Evolutionary conservation across 2,797 vertebrate genomes (phyloP), one percentile per base, ranked within the genome.

Genomic region (Melopsittacus undulatus): DNA sequence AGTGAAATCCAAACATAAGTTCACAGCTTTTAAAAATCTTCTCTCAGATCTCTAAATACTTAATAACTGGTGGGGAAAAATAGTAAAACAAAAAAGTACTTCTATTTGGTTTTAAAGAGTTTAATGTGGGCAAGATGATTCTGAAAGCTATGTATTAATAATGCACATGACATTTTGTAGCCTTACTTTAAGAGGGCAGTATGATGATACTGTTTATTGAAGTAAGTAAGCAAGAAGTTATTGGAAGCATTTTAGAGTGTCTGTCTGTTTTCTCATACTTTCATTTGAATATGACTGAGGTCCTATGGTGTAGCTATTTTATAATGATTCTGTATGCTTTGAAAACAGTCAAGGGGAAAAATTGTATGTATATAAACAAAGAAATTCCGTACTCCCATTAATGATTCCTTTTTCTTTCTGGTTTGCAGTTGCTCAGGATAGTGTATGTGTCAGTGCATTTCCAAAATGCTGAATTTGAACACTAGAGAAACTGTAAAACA

Each of bases 401-500:
- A 36, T 36, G 24, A 61, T 79, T 56, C 45, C 57, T 43, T 84
- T 73, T 83, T 76, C 34, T 22, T 59, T 84, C 8, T 1, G 51
- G n/a, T 82, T 75, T 79, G 36, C 7, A 34, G 7, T 82, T 90
- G 70, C 17, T 11, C 14, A 34, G 43, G 51, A 84, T 51, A 61
- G 12, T 70, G n/a, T 29, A 12, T 64, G 29, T 68, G 91, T n/a
- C n/a, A n/a, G n/a, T n/a, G n/a, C n/a, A 57, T 56, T 79, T 96
- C 5, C 26, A 90, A 83, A 94, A 72, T 80, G 89, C 79, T 92
- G 64, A 93, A 62, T 38, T 9, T 86, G 74, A 90, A 64, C 56
- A 57, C 26, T 11, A n/a, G 23, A 68, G 78, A 80, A 93, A 67
- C 19, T 0, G 0, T 82, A 68, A 87, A 91, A 72, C 56, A 56